Evolutionary conservation across 2,888 invertebrate species (phyloP), one percentile per base, ranked within the genome.

Genomic region (Sesia apiformis): DNA sequence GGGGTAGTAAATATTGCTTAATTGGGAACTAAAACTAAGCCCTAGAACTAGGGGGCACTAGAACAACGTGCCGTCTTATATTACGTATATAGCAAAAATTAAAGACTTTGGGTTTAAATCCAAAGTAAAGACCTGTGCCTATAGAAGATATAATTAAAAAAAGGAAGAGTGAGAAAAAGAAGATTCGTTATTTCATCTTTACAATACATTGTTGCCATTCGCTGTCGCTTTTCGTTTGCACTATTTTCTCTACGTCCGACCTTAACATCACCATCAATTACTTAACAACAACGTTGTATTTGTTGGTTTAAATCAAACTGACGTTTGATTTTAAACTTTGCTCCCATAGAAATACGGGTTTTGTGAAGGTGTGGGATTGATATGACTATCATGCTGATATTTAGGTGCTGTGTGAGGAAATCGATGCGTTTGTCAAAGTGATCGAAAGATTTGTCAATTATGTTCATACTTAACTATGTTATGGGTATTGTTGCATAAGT

Each of bases 361-460:
- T 46, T 8, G 46, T 46, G 46, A 46, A 46, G 3, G 23, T 23
- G 23, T 2, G 23, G 23, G 23, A 23, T 23, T 23, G 23, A 23
- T 23, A 23, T 7, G 46, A 8, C 8, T 46, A 23, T 23, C 23
- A 23, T 23, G 23, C 23, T 7, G n/a, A 8, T 46, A 8, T 46
- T 46, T 6, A 6, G 46, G 23, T 8, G 46, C 4, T 46, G 46
- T 46, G 8, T 46, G 46, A 46, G 5, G 46, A 54, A 57, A 57
- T 46, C 51, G 52, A 55, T 55, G 42, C 52, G 52, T 55, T 55
- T 53, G 57, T 57, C 53, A 55, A 40, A 52, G 23, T 50, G 57
- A 53, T 57, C 43, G 40, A 52, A 39, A 39, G 55, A 57, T 57
- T 57, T 57, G 55, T 57, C 55, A 52, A 53, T 38, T 43, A 6